A percentile compares a stretch with the other conserved stretches of the same genome.
Evolutionary conservation across 2,888 invertebrate genomes (phyloP).

Genomic region (Phalera bucephala): DNA sequence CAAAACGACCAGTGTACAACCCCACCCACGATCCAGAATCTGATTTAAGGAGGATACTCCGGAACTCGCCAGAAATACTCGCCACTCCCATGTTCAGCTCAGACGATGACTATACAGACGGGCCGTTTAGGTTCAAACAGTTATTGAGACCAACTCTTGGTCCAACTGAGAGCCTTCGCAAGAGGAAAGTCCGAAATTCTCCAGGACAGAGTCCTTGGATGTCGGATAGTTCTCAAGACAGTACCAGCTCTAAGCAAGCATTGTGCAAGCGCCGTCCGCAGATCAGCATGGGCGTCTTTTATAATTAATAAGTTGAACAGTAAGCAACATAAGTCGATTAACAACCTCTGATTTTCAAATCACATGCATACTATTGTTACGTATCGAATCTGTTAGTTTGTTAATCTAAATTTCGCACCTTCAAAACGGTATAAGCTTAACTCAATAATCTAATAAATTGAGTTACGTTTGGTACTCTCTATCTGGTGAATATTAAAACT

Average conservation of each 20-base stretch:
- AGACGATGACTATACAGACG: conserved; percentile 83
- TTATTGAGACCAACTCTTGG: conserved; percentile 85
- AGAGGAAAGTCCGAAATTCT: conserved; percentile 81
- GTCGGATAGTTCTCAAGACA: conserved; percentile 77
- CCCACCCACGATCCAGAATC: conserved; percentile 70
- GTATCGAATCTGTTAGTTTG: no score
- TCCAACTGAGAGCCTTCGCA: conserved; percentile 87
- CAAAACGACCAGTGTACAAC: conserved; percentile 57
- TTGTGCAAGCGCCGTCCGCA: conserved; percentile 72
- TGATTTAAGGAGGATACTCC: conserved; percentile 71
- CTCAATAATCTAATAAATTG: no score
- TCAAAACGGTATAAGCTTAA: no score
- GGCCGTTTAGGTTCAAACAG: conserved; percentile 87
- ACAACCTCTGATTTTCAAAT: no score
- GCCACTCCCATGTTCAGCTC: conserved; percentile 72
- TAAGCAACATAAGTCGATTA: no score
- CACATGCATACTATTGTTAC: no score
- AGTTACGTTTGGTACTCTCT: no score
- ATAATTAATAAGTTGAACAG: conserved; percentile 43
- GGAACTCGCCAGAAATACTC: conserved; percentile 75
- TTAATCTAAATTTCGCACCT: no score
- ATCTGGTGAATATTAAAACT: no score
- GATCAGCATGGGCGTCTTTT: conserved; percentile 76
- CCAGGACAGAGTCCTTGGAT: conserved; percentile 73
- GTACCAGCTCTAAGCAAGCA: conserved; percentile 64